phyloP scores from a whole-genome alignment of 1,140 invertebrate genomes.

The Carcinoscorpius rotundicauda region DNA sequence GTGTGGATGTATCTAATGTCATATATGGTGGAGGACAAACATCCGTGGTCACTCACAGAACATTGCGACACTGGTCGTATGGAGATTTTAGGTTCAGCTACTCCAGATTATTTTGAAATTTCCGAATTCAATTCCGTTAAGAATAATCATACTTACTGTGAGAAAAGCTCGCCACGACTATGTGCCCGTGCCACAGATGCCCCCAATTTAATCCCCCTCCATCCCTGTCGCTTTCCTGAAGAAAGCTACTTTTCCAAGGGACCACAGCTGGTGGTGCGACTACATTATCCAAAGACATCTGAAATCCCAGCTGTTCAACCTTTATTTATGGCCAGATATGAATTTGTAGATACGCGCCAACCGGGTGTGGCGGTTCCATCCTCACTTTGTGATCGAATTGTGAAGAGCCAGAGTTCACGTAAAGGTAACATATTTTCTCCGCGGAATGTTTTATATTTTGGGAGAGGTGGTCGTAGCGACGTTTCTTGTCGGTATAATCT shows the following conservation, averaged over 20 bases:
- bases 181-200: slow-evolving; percentile 21
- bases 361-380: background rate
- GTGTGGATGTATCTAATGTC: slow-evolving; percentile 68
- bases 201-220: slow-evolving; percentile 13
- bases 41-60: slow-evolving; percentile 16
- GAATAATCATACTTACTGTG: slow-evolving; percentile 11
- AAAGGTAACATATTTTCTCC: slow-evolving; percentile 14
- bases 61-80: slow-evolving; percentile 18
- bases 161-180: slow-evolving; percentile 18
- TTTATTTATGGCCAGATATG: slow-evolving; percentile 19
- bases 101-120: background rate
- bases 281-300: slow-evolving; percentile 10
- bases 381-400: background rate
- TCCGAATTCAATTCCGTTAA: background rate
- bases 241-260: slow-evolving; percentile 21
- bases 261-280: slow-evolving; percentile 15
- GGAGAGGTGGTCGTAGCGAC: slow-evolving; percentile 18
- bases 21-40: slow-evolving; percentile 17
- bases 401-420: slow-evolving; percentile 2
- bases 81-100: slow-evolving; percentile 14
- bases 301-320: slow-evolving; percentile 9
- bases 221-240: slow-evolving; percentile 18
- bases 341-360: slow-evolving; percentile 16
- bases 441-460: slow-evolving; percentile 20
- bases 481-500: slow-evolving; percentile 16